Evolutionary conservation across 2,113 vertebrate species (phyloP), one percentile per base, ranked within the genome.

Genomic region (Panthera tigris): DNA sequence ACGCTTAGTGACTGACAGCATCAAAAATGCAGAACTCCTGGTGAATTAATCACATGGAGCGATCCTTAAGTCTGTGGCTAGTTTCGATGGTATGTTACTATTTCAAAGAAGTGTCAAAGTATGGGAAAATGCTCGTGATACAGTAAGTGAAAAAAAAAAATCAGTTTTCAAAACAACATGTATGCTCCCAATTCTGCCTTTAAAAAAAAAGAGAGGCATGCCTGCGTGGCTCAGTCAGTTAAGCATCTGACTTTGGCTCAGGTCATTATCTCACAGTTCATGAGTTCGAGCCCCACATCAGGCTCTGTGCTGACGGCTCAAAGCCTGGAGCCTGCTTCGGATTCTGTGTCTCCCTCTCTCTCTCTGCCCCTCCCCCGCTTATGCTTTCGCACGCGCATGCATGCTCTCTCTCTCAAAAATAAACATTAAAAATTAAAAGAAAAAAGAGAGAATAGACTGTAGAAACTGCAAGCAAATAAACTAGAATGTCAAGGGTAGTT

Each of bases 391-490:
- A 45, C 45, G 1, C 8, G 8, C 45, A 8, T 45, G 45, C 8
- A 8, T 1, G 7, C 57, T 61, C 21, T 61, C 57, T 61, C 57
- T 61, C 50, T 57, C 55, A 57, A 57, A 57, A 57, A 57, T 21
- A 57, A 57, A 55, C 52, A 55, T 57, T 57, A 57, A 57, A 57
- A 57, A 21, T 74, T 74, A 25, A 29, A 19, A 83, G 66, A 91
- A 86, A 27, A 88, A 7, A 29, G 19, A 48, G 18, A 45, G 27
- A 91, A 71, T 16, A 73, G 50, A 91, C 61, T 84, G 39, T 57
- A 91, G 81, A 91, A 93, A 93, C 68, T 79, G 3, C 19, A 83
- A 71, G 68, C 21, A 92, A 93, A 93, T 95, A 90, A 89, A 81
- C 63, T 21, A 83, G 94, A 92, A 76, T 31, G 48, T 92, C 16